These are phyloP conservation scores for Epistrophe grossulariae DNA, from an alignment of 2,888 invertebrate species.

Conservation along the genomic window DNA sequence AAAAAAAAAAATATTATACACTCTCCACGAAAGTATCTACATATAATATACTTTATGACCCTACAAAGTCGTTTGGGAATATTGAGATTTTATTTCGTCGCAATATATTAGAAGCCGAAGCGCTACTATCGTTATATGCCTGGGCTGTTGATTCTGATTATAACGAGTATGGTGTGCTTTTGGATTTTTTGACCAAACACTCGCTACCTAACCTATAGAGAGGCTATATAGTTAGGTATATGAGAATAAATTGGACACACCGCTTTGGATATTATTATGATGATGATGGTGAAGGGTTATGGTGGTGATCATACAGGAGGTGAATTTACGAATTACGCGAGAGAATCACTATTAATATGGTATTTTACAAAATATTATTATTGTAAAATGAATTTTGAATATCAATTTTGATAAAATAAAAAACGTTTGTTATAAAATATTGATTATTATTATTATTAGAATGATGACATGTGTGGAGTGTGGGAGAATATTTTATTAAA, in stretches of 20 bases:
- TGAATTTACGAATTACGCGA: slow-evolving; percentile 70
- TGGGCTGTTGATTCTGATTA: slow-evolving; percentile 7
- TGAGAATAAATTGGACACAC: background rate
- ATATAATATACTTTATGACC: slow-evolving; percentile 62
- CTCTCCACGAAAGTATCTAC: slow-evolving; percentile 59
- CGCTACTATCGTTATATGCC: background rate
- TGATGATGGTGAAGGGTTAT: background rate
- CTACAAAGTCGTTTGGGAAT: slow-evolving; percentile 71
- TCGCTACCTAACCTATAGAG: background rate
- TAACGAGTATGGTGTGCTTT: background rate
- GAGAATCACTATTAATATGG: slow-evolving; percentile 80
- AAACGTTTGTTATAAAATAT: slow-evolving; percentile 54
- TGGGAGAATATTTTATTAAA: slow-evolving; percentile 57
- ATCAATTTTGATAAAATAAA: slow-evolving; percentile 45
- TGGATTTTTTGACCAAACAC: slow-evolving; percentile 7
- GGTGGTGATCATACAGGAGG: background rate
- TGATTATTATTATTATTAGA: slow-evolving; percentile 58
- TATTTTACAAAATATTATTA: slow-evolving; percentile 83
- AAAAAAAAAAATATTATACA: slow-evolving; percentile 56
- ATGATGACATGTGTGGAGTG: slow-evolving; percentile 74
- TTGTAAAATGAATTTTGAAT: slow-evolving; percentile 74
- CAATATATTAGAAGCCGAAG: slow-evolving; percentile 72
- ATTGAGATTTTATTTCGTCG: slow-evolving; percentile 76
- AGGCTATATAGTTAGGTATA: too few species aligned
- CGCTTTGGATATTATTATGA: background rate